Evolutionary conservation across 2,888 invertebrate species (phyloP), one percentile per base, ranked within the genome.

Genomic region (Nematopogon swammerdamellus): DNA sequence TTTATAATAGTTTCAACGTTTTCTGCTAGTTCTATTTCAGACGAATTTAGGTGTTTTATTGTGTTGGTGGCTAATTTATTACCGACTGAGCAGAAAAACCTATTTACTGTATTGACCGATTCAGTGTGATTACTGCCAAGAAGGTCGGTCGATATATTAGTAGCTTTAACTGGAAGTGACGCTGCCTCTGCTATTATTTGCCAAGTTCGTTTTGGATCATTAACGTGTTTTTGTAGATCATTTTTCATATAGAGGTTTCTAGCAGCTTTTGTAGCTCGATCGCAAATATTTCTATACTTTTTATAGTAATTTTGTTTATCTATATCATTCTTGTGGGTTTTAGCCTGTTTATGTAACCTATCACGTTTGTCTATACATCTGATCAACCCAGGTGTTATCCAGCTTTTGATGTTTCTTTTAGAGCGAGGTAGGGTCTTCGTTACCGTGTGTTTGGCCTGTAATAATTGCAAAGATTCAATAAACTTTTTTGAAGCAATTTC

Each of bases 301-400:
- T 18, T 42, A 10, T 47, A 47, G 5, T 19, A 29, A 1, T n/a
- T n/a, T 19, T 36, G 18, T n/a, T 18, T 10, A 19, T 29, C 18
- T n/a, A 42, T 6, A 14, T 47, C 29, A 18, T 42, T 14, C 42
- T 29, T 29, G 14, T 18, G 18, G 4, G 11, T 18, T 47, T 42
- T 47, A n/a, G 10, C 14, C 19, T 47, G 36, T 14, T 2, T 16
- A n/a, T 47, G 47, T 42, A 47, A 14, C n/a, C 18, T 47, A n/a
- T 47, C 46, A 2, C 46, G 20, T 14, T 17, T 25, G 3, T 25
- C 14, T 11, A 46, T 29, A 11, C 46, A 46, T 20, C 16, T 46
- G 16, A 46, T 29, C 14, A 46, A n/a, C 6, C 46, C 46, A 6
- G 46, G 46, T 8, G 46, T 46, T 2, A 46, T 16, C 46, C 46